Evolutionary conservation across 2,113 vertebrate species (phyloP), one percentile per base, ranked within the genome.

Genomic region (Siniperca knerii): DNA sequence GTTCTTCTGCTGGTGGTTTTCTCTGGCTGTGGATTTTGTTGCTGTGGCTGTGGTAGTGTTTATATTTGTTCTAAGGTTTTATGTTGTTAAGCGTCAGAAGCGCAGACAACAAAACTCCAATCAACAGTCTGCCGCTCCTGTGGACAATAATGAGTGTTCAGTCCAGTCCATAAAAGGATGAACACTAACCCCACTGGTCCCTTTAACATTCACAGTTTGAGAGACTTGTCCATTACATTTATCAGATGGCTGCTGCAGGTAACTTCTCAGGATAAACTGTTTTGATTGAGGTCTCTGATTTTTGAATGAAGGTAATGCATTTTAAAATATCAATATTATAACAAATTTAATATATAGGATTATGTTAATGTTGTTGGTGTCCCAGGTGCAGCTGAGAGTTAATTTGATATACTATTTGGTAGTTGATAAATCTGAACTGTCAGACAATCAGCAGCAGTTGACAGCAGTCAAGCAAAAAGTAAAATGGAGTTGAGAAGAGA

Each of bases 1-100:
- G 0, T 0, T 69, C 90, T 7, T 64, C 89, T 13, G 5, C 44
- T 0, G 46, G 72, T 0, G 61, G 15, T 6, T 85, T 93, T 25
- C 48, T 92, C 60, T 92, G 92, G 92, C 0, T 92, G 8, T 93
- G 90, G 92, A 48, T 92, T 48, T 75, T 2, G 1, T 68, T 0
- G 52, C 65, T 1, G 40, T 82, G 52, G 55, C 68, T 12, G 77
- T 91, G 64, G 29, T 90, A 0, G 42, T 57, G 10, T 40, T 77
- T 0, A 68, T 93, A 66, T 40, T 79, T 50, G 83, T 73, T 0
- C 60, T 87, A 2, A 77, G 90, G 23, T 65, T 82, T 77, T 90
- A 79, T 37, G 70, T 89, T 4, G 80, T 92, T 23, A 88, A 75
- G 50, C 70, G 25, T 42, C 90, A 80, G 21, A 89, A 79, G 60